Base-by-base conservation (phyloP, 2,113 vertebrate genomes). In the Prietella phreatophila region DNA sequence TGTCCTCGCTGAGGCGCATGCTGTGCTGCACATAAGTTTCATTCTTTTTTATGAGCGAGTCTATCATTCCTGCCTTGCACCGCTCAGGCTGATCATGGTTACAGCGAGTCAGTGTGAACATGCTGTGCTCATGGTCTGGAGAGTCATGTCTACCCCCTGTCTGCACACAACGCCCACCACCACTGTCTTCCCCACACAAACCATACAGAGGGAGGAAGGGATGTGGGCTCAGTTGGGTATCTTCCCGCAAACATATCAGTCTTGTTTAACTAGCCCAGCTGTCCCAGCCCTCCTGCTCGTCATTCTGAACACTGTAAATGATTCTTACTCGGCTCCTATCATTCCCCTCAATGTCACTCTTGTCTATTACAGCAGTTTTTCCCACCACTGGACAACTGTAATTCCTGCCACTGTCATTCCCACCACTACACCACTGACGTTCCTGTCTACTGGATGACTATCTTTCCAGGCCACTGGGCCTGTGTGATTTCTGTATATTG, bases 181-280 rank as follows among this genome's bases (percentile, higher is more conserved):
- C 42, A n/a, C 19, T 42, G 61, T 58, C 55, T 47, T 17, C 84
- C 9, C n/a, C 73, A 63, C 17, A 42, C 83, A 55, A 84, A 58
- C 67, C 69, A 17, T 39, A 47, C 71, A 13, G 22, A 85, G 71
- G 56, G 55, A 85, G 36, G 15, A 30, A 19, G 14, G 69, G 53
- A 84, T n/a, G 53, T 76, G 71, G 69, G 53, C 84, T 76, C 84
- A 61, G 55, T 42, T 60, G 69, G 84, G 55, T 67, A 9, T 67
- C 42, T 20, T 84, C 42, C 82, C 2, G 58, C 42, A 85, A 47
- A 50, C 56, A 71, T 93, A 95, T 96, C 93, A 94, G 94, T 95
- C 93, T 93, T 94, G 88, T 93, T 93, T 94, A 94, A 95, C 93
- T 92, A 93, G 94, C 92, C 91, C 93, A 92, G 90, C 85, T 92